These are phyloP conservation scores for Clitarchus hookeri DNA, from an alignment of 2,888 invertebrate genomes.

Conservation along the genomic window DNA sequence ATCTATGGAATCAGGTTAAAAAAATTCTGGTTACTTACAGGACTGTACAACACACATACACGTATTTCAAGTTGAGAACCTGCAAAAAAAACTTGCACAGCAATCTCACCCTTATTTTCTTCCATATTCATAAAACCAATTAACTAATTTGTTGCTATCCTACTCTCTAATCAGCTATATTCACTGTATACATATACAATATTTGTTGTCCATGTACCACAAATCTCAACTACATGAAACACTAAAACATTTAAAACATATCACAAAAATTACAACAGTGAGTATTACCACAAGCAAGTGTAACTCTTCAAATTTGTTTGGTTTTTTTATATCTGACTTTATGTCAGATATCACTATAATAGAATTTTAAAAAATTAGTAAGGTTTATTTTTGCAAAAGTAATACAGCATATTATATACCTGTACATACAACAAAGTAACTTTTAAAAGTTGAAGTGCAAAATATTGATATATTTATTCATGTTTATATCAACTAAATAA, in stretches of 20 bases:
- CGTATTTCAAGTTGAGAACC: slow-evolving; percentile 11
- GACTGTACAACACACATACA: slow-evolving; percentile 4
- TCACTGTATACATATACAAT: slow-evolving; percentile 26
- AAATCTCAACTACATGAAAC: slow-evolving; percentile 22
- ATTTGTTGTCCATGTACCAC: slow-evolving; percentile 12
- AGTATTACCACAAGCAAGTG: slow-evolving; percentile 20
- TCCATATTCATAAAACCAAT: neutral
- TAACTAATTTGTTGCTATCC: neutral
- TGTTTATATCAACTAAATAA: neutral
- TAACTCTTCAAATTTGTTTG: slow-evolving; percentile 17
- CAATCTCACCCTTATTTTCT: neutral
- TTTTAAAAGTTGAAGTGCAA: slow-evolving; percentile 25
- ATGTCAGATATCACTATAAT: neutral
- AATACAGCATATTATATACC: slow-evolving; percentile 20
- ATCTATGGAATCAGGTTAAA: neutral
- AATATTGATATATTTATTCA: slow-evolving; percentile 19
- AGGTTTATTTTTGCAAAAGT: neutral
- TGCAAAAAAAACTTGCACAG: neutral
- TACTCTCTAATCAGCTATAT: slow-evolving; percentile 16
- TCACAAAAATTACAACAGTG: slow-evolving; percentile 22
- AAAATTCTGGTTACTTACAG: neutral
- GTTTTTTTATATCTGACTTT: slow-evolving; percentile 19
- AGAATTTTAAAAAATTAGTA: neutral
- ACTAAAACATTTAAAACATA: slow-evolving; percentile 19
- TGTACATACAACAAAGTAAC: slow-evolving; percentile 24